Conservation (phyloP, 2,888 invertebrate species). For the Ligdia adustata region DNA sequence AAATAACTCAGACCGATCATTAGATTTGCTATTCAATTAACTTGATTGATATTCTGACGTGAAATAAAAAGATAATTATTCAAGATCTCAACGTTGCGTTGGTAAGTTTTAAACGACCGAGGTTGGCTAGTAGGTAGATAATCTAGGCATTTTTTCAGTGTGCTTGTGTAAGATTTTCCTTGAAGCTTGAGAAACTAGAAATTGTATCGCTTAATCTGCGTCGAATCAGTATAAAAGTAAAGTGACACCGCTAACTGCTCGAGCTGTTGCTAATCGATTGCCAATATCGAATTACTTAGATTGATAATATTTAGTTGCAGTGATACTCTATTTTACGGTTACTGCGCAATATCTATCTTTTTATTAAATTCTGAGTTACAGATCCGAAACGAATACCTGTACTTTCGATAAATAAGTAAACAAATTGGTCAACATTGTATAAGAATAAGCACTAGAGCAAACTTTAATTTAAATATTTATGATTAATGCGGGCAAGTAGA, state of each 20-base stretch:
- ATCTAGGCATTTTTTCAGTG: slow-evolving; percentile 21
- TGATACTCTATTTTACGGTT: slow-evolving; percentile 49
- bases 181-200: slow-evolving; percentile 46
- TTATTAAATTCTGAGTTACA: slow-evolving; percentile 19
- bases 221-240: slow-evolving; percentile 60
- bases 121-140: not conserved
- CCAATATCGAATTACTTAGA: slow-evolving; percentile 54
- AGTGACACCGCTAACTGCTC: slow-evolving; percentile 49
- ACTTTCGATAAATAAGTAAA: slow-evolving; percentile 9
- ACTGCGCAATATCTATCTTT: slow-evolving; percentile 42
- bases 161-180: slow-evolving; percentile 39
- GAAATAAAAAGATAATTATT: slow-evolving; percentile 35
- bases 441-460: not conserved
- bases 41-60: slow-evolving; percentile 41
- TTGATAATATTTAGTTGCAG: slow-evolving; percentile 47
- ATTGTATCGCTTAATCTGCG: slow-evolving; percentile 52
- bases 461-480: not conserved
- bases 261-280: slow-evolving; percentile 61
- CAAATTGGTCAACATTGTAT: not conserved
- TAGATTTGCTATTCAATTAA: slow-evolving; percentile 36
- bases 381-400: slow-evolving; percentile 6
- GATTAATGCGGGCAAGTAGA: not conserved
- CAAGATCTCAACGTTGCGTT: slow-evolving; percentile 9
- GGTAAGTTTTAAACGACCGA: not conserved
- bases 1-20: slow-evolving; percentile 31